Conservation (phyloP, 2,888 invertebrate genomes). For the Tinea trinotella region DNA sequence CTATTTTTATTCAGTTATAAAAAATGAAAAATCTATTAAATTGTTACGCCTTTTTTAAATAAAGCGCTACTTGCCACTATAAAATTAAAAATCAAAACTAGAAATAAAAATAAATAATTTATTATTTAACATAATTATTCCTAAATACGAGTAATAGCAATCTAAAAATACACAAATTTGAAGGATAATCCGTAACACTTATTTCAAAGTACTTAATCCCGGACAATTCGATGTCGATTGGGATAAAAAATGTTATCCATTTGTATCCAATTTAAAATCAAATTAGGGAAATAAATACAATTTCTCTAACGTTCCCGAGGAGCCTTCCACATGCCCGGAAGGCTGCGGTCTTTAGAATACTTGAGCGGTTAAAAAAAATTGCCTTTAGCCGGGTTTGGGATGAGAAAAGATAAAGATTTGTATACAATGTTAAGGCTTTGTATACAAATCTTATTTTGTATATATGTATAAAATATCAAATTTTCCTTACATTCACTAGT, state of each 20-base stretch:
- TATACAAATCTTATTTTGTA: too few species aligned
- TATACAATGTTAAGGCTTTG: background rate
- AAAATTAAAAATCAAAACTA: too few species aligned
- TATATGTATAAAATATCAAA: too few species aligned
- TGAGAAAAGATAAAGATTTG: background rate
- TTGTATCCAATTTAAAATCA: conserved; percentile 67
- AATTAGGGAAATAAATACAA: conserved; percentile 64
- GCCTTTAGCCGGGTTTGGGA: conserved; percentile 34
- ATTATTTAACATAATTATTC: background rate
- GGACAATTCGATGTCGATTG: background rate
- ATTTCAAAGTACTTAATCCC: conserved; percentile 6
- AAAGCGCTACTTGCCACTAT: too few species aligned
- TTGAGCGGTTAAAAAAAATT: conserved; percentile 43
- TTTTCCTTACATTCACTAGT: too few species aligned
- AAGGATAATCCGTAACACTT: background rate
- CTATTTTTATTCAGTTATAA: too few species aligned
- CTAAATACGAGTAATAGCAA: background rate
- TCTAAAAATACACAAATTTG: background rate
- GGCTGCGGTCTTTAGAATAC: conserved; percentile 29
- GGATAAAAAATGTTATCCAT: conserved; percentile 13
- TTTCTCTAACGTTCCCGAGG: conserved; percentile 47
- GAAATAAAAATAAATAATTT: too few species aligned
- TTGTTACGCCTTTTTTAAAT: too few species aligned
- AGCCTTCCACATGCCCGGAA: conserved; percentile 48
- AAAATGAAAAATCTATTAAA: too few species aligned